These are phyloP conservation scores for Linnaemya vulpina DNA, from an alignment of 2,888 invertebrate species.

Conservation along the genomic window DNA sequence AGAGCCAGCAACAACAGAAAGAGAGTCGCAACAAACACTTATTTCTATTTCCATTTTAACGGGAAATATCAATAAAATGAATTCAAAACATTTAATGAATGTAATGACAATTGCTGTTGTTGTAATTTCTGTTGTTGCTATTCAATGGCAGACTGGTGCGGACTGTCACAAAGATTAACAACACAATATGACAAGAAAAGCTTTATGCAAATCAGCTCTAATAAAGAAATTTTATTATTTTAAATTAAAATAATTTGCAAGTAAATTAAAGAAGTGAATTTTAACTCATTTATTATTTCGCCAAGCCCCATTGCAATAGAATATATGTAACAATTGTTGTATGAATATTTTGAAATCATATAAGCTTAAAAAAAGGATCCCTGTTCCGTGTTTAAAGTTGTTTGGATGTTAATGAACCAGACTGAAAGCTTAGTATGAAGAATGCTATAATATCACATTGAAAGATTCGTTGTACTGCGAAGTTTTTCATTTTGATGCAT, in stretches of 20 bases:
- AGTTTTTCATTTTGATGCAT: no score
- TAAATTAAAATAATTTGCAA: slow-evolving; percentile 15
- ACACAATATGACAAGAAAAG: slow-evolving; percentile 24
- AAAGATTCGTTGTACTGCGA: no score
- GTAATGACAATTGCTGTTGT: slow-evolving; percentile 51
- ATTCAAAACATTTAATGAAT: slow-evolving; percentile 60
- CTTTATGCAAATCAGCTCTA: slow-evolving; percentile 39
- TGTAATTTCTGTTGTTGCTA: slow-evolving; percentile 17
- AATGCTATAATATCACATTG: no score
- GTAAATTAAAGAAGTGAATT: slow-evolving; percentile 8
- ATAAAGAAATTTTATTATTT: slow-evolving; percentile 36
- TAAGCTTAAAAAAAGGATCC: no score
- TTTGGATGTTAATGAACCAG: no score
- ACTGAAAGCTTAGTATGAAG: no score
- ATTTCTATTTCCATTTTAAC: slow-evolving; percentile 56
- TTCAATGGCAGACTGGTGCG: slow-evolving; percentile 54
- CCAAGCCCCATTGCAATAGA: slow-evolving; percentile 22
- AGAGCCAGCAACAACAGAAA: neutral
- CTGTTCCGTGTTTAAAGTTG: no score
- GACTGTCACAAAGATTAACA: slow-evolving; percentile 61
- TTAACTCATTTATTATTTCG: neutral
- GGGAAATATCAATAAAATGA: slow-evolving; percentile 63
- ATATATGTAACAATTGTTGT: neutral
- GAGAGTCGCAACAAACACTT: neutral
- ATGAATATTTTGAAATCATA: no score